Evolutionary conservation across 1,140 invertebrate genomes (phyloP).

Genomic region (Myzus persicae): DNA sequence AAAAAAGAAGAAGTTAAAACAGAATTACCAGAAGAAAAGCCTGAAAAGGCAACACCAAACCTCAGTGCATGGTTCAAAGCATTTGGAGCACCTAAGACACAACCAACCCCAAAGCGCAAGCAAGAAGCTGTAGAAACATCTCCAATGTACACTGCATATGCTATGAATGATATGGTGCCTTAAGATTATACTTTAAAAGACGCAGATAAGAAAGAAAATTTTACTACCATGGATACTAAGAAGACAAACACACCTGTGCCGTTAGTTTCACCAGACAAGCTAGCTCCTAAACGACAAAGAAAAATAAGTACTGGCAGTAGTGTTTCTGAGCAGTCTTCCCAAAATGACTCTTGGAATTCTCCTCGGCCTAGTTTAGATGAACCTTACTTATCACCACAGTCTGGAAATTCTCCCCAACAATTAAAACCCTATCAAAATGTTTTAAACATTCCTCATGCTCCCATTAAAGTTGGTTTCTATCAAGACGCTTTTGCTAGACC

Average conservation of each 20-base stretch:
- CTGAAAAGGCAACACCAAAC: conserved; percentile 80
- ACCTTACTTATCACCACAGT: conserved; percentile 72
- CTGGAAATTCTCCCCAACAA: conserved; percentile 71
- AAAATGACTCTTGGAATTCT: conserved; percentile 69
- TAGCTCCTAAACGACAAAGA: conserved; percentile 66
- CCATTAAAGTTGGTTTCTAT: conserved; percentile 79
- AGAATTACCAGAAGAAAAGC: conserved; percentile 64
- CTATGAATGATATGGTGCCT: conserved; percentile 50
- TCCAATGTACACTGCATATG: conserved; percentile 50
- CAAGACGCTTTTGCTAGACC: conserved; percentile 78
- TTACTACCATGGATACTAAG: conserved; percentile 61
- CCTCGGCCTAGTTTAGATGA: conserved; percentile 72
- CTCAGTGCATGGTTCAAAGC: conserved; percentile 90
- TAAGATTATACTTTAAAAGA: conserved; percentile 60
- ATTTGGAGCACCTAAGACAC: conserved; percentile 79
- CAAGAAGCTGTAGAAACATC: conserved; percentile 59
- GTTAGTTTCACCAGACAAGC: conserved; percentile 63
- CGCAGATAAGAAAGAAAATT: conserved; percentile 60
- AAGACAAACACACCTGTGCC: conserved; percentile 63
- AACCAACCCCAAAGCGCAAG: conserved; percentile 63
- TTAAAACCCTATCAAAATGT: conserved; percentile 53
- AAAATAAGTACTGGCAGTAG: conserved; percentile 77
- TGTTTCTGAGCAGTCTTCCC: conserved; percentile 75
- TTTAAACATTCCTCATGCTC: conserved; percentile 71
- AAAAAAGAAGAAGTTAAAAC: conserved; percentile 61